Conservation (phyloP, 2,888 invertebrate genomes). For the Heliothis peltigera region DNA sequence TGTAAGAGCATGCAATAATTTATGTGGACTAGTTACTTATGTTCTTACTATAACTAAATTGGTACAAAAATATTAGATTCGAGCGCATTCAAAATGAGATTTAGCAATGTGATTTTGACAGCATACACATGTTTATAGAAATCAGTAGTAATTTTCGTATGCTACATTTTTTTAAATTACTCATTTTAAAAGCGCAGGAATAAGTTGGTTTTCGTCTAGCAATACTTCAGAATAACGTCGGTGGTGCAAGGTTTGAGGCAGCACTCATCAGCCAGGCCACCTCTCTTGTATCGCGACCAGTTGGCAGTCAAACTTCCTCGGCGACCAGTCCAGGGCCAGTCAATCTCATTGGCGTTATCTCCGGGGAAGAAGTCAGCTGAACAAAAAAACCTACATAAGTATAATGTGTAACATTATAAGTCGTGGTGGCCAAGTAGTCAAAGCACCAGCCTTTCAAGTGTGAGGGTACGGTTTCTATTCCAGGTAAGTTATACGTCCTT, state of each 20-base stretch:
- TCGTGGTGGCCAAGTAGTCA: no score
- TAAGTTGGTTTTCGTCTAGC: conserved; percentile 54
- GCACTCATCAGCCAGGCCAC: conserved; percentile 73
- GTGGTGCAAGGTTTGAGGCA: conserved; percentile 71
- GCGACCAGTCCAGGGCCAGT: conserved; percentile 69
- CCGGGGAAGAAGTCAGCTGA: conserved; percentile 52
- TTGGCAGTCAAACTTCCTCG: conserved; percentile 62
- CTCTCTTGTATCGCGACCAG: conserved; percentile 71
- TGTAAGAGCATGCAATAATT: conserved; percentile 35
- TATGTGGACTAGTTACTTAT: conserved; percentile 45
- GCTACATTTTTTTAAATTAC: neutral
- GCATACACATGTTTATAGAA: neutral
- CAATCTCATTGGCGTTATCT: conserved; percentile 57
- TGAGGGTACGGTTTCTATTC: no score
- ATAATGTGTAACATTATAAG: no score
- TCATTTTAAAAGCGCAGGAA: conserved; percentile 4
- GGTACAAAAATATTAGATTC: conserved; percentile 3
- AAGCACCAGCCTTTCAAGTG: no score
- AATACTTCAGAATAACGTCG: conserved; percentile 70
- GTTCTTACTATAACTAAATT: conserved; percentile 20
- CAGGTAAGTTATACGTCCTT: no score
- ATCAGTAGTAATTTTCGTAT: neutral
- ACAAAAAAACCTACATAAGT: neutral
- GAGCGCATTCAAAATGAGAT: conserved; percentile 7
- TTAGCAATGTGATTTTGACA: neutral